Percentiles rank a stretch among this genome's conserved stretches.
Evolutionary conservation across 1,140 invertebrate species (phyloP).

Genomic region (Camponotus floridanus): DNA sequence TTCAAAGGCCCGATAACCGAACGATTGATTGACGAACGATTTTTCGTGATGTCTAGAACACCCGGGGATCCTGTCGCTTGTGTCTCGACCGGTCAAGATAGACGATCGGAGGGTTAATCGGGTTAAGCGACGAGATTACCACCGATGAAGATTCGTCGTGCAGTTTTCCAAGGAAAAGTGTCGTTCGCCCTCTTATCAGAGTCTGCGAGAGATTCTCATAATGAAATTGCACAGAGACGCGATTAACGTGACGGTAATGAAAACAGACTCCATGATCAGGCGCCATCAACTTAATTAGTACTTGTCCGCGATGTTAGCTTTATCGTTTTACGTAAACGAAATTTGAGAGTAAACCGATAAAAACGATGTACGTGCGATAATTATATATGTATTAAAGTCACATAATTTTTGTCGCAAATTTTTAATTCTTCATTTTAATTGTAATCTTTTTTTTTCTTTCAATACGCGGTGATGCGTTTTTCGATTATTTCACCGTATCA

Average conservation of each 20-base stretch:
- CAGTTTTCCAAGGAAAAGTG: conserved; percentile 31
- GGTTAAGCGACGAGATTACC: conserved; percentile 60
- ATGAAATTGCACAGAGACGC: conserved; percentile 43
- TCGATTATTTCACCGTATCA: conserved; percentile 28
- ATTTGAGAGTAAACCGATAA: not conserved
- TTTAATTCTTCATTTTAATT: conserved; percentile 14
- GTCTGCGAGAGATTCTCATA: conserved; percentile 1
- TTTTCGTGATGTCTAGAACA: conserved; percentile 15
- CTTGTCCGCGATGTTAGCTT: not conserved
- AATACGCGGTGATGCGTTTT: not conserved
- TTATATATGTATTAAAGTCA: not conserved
- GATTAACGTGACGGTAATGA: conserved; percentile 36
- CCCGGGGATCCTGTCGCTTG: not conserved
- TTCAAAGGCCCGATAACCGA: conserved; percentile 17
- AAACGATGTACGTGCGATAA: not conserved
- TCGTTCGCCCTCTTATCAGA: not conserved
- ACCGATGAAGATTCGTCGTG: not conserved
- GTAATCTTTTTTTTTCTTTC: conserved; percentile 11
- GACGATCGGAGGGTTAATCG: conserved; percentile 47
- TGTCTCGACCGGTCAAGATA: conserved; percentile 48
- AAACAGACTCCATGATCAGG: not conserved
- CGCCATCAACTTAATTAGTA: not conserved
- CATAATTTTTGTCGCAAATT: not conserved
- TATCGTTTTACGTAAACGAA: not conserved
- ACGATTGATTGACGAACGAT: conserved; percentile 40